Base-by-base conservation (phyloP, 1,140 invertebrate species). In the Asbolus verrucosus region DNA sequence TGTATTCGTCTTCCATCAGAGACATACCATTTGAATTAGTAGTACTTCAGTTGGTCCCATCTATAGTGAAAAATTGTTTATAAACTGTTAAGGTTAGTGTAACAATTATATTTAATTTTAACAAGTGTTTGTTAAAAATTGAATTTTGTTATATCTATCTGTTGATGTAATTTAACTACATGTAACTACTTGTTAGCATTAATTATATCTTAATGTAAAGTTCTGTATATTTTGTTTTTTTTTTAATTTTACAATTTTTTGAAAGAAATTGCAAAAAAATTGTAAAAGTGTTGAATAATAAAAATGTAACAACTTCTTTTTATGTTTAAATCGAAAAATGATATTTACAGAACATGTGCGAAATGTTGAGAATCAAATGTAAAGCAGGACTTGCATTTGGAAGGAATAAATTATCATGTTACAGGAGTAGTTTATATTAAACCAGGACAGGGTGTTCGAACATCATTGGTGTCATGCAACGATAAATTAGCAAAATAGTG, bases 401-500 rank as follows among this genome's bases (percentile, higher is more conserved):
- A 82, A 21, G 92, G 92, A 6, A 36, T 69, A 5, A 79, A 86
- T 18, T 94, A 92, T 81, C 94, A 96, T 78, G 77, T 84, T 6
- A 78, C 88, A 1, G 92, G 92, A 13, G 88, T 87, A 31, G 85
- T 97, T 5, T 85, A 96, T 50, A 96, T 90, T 1, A 98, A 98
- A 82, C 96, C 96, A 39, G 96, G 96, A 72, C 27, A 94, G 78
- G 96, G 96, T 0, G 91, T 96, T 80, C 90, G 89, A 38, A 98
- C 96, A 1, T 77, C 93, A 8, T 96, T 93, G 31, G 87, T 97
- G 70, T 96, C 93, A 0, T 98, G 96, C 81, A 97, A 94, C 81
- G 96, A 98, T 82, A 98, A 98, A 85, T 84, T 98, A 1, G 88
- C 93, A 4, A 90, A 90, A 67, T 98, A 96, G 96, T 90, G 92